Base-by-base conservation (phyloP, 2,113 vertebrate genomes). In the Xyrauchen texanus region DNA sequence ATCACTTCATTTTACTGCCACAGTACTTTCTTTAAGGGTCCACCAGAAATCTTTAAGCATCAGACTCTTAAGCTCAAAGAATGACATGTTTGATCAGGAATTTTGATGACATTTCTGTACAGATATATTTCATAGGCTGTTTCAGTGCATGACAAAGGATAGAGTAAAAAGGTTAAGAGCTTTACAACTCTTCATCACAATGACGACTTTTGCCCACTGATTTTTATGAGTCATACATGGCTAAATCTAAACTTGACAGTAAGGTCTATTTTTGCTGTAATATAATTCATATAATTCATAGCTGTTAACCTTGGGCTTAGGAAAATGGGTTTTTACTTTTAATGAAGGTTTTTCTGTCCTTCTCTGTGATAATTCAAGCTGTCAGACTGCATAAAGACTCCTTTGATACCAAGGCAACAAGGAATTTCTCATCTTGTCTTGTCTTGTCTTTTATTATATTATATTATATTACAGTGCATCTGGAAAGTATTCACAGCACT, bases 401-500 rank as follows among this genome's bases (percentile, higher is more conserved):
- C 82, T 84, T 87, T 83, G 76, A 86, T 78, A 74, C 85, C 86
- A 76, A 80, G 80, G 68, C 83, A 81, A 84, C 77, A 61, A 21
- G 45, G 80, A 83, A n/a, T n/a, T n/a, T n/a, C n/a, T n/a, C n/a
- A n/a, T n/a, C n/a, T n/a, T n/a, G n/a, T n/a, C n/a, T n/a, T n/a
- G n/a, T n/a, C n/a, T n/a, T n/a, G n/a, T n/a, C n/a, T n/a, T n/a
- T n/a, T n/a, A n/a, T n/a, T n/a, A n/a, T n/a, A n/a, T n/a, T n/a
- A n/a, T n/a, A n/a, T n/a, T n/a, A n/a, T n/a, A n/a, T n/a, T n/a
- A n/a, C n/a, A n/a, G n/a, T n/a, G n/a, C n/a, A n/a, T n/a, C n/a
- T n/a, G n/a, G n/a, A n/a, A n/a, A n/a, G n/a, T n/a, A n/a, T n/a
- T n/a, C n/a, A n/a, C n/a, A n/a, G n/a, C n/a, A n/a, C n/a, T n/a